These are phyloP conservation scores for Lepidocolaptes lacrymiger DNA, from an alignment of 2,797 vertebrate species.

Conservation along the genomic window DNA sequence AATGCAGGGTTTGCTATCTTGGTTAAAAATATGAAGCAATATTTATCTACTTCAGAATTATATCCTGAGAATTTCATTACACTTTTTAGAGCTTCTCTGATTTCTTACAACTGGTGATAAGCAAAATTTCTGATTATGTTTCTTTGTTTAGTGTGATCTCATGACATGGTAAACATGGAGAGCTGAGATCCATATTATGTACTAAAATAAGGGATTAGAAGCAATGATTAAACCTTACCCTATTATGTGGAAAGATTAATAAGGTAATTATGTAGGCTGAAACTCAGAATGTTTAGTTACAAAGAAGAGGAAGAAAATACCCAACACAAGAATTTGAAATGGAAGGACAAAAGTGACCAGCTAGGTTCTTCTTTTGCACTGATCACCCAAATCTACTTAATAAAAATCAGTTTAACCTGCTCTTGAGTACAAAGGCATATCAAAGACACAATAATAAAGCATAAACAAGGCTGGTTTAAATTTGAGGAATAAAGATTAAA, in stretches of 20 bases:
- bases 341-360: background rate
- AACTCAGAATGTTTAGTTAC: background rate
- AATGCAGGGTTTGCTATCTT: background rate
- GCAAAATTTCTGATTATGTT: background rate
- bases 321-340: background rate
- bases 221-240: background rate
- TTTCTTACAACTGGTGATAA: background rate
- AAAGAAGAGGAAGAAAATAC: background rate
- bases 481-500: background rate
- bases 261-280: background rate
- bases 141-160: background rate
- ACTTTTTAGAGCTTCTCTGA: background rate
- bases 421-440: background rate
- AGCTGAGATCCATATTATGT: background rate
- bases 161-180: background rate
- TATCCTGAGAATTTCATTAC: background rate
- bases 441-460: background rate
- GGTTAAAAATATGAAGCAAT: background rate
- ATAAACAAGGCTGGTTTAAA: background rate
- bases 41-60: background rate
- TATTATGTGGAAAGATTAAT: background rate
- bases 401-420: background rate
- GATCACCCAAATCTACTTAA: background rate
- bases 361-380: background rate
- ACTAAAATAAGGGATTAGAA: background rate